Conservation (phyloP, 2,797 vertebrate species). For the Lophius americanus region DNA sequence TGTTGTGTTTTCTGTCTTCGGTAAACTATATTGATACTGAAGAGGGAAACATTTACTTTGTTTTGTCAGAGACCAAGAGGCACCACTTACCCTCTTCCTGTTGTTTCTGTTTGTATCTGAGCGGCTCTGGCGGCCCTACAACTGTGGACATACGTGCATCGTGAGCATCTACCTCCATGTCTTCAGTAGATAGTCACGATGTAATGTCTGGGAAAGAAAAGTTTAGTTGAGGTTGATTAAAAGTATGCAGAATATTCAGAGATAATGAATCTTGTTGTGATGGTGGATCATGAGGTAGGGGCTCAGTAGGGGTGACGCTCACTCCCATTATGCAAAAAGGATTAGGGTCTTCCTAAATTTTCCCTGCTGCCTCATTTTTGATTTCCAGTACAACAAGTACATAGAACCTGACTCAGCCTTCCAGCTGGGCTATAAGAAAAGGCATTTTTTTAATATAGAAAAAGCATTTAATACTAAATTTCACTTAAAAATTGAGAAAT, state of each 20-base stretch:
- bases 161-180: background rate
- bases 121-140: background rate
- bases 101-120: background rate
- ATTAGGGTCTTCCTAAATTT: constrained; percentile 5
- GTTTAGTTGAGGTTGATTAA: constrained; percentile 13
- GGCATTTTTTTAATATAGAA: background rate
- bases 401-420: background rate
- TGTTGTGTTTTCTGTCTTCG: background rate
- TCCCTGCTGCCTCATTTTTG: background rate
- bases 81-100: background rate
- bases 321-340: constrained; percentile 39
- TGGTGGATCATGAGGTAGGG: constrained; percentile 15
- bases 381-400: background rate
- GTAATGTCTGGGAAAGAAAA: background rate
- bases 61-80: constrained; percentile 5
- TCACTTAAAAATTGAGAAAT: constrained; percentile 16
- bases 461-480: constrained; percentile 1
- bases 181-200: background rate
- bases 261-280: constrained; percentile 37
- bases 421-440: constrained; percentile 1
- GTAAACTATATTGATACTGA: constrained; percentile 1
- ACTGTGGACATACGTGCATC: background rate
- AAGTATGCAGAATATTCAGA: constrained; percentile 16
- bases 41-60: constrained; percentile 15
- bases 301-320: constrained; percentile 14